A percentile compares a stretch with the other conserved stretches of the same genome.
phyloP scores from a whole-genome alignment of 2,797 vertebrate genomes.

The Pteronotus mesoamericanus region DNA sequence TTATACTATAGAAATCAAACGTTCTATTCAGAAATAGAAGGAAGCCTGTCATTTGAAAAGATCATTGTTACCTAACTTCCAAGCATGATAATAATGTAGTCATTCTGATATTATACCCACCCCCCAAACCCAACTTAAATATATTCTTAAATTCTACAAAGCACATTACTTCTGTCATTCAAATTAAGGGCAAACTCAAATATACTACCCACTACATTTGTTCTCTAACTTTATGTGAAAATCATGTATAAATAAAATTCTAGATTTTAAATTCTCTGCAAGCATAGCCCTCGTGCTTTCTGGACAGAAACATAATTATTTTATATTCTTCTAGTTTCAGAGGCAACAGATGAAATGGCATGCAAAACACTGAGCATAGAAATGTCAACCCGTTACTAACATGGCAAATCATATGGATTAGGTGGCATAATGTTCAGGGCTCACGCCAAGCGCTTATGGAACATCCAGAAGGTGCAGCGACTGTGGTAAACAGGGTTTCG shows the following conservation, averaged over 20 bases:
- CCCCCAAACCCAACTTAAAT: neutral
- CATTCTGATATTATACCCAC: neutral
- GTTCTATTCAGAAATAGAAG: constrained; percentile 17
- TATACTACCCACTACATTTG: neutral
- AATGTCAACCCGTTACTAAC: neutral
- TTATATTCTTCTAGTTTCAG: neutral
- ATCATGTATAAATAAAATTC: neutral
- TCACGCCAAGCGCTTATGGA: fast-evolving
- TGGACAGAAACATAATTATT: constrained; percentile 15
- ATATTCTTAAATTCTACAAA: constrained; percentile 26
- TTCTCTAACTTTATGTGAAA: constrained; percentile 8
- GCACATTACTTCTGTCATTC: neutral
- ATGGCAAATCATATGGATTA: neutral
- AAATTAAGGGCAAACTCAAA: constrained; percentile 26
- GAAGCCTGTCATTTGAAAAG: neutral
- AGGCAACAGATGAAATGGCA: neutral
- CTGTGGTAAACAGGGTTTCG: neutral
- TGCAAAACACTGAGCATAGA: fast-evolving
- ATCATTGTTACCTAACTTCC: constrained; percentile 7
- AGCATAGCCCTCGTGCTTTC: constrained; percentile 12
- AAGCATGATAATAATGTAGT: neutral
- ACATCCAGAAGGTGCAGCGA: neutral
- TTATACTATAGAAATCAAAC: neutral
- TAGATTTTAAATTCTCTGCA: constrained; percentile 19
- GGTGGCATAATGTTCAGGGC: neutral